Base-by-base conservation (phyloP, 2,797 vertebrate species). In the Malacoraja senta region DNA sequence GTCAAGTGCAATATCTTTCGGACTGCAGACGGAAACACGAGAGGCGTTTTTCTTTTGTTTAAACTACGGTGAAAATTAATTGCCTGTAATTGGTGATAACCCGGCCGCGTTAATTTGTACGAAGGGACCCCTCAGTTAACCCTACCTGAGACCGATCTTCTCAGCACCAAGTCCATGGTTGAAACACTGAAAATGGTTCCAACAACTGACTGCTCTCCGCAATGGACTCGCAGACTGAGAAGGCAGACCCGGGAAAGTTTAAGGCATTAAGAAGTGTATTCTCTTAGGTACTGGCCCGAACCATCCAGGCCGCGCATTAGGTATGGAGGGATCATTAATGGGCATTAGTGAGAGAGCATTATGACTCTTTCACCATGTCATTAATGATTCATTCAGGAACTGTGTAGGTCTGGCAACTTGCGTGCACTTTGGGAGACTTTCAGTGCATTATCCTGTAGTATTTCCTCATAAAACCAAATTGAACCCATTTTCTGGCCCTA, bases 331-430 rank as follows among this genome's bases (percentile, higher is more conserved):
- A 98, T 98, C 98, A 98, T 99, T 98, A 99, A 96, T 97, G 98
- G 98, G 97, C 98, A 98, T 99, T 98, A 99, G 97, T 97, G 97
- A 98, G 97, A 97, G 97, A 96, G 98, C 98, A 98, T 99, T 98
- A 98, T 96, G 98, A 98, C 97, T 98, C 24, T 97, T 97, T 97
- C 97, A 97, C 98, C 96, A 93, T 97, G 96, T 98, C 98, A 99
- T 99, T 98, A 99, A 99, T 98, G 97, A 98, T 99, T 99, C 96
- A 99, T 99, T 96, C 97, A 92, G 96, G 96, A 97, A 96, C 97
- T 96, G 96, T 95, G 96, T 97, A 96, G 96, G 97, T 97, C 97
- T 97, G 97, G 97, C 97, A 96, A 96, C 96, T 96, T 95, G 95
- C 4, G 71, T 76, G 94, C 94, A 94, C 93, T 95, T 76, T 96